Percentiles rank a stretch among this genome's conserved stretches.
Evolutionary conservation across 2,888 invertebrate species (phyloP).

Genomic region (Chrysodeixis includens): DNA sequence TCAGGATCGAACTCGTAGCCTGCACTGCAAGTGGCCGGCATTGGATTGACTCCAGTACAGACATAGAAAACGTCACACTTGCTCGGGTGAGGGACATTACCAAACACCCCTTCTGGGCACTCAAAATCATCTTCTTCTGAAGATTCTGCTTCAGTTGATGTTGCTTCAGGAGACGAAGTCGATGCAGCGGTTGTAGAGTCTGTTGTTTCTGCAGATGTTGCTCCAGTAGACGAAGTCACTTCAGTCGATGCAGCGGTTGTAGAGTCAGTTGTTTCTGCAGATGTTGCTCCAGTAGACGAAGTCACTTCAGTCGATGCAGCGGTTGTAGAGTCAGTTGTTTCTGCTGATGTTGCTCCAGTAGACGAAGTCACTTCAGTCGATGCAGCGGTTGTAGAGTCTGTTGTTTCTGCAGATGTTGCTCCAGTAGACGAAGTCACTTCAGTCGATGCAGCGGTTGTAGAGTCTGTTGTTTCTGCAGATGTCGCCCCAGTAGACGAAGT

Average conservation of each 20-base stretch:
- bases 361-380: no score
- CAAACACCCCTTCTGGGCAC: slow-evolving; percentile 59
- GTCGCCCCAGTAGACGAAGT: no score
- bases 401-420: no score
- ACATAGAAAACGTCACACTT: slow-evolving; percentile 63
- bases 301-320: no score
- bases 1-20: slow-evolving; percentile 62
- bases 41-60: slow-evolving; percentile 54
- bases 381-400: no score
- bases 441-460: background rate
- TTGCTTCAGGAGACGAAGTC: background rate
- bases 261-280: no score
- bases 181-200: background rate
- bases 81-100: slow-evolving; percentile 60
- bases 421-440: no score
- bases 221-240: no score
- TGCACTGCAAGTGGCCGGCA: slow-evolving; percentile 54
- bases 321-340: background rate
- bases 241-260: no score
- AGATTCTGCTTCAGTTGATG: background rate
- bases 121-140: slow-evolving; percentile 27
- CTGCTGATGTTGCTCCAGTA: no score
- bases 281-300: no score
- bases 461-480: no score
- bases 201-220: background rate